Percentiles rank a stretch among this genome's conserved stretches.
phyloP scores from a whole-genome alignment of 2,888 invertebrate species.

The Arctia plantaginis region DNA sequence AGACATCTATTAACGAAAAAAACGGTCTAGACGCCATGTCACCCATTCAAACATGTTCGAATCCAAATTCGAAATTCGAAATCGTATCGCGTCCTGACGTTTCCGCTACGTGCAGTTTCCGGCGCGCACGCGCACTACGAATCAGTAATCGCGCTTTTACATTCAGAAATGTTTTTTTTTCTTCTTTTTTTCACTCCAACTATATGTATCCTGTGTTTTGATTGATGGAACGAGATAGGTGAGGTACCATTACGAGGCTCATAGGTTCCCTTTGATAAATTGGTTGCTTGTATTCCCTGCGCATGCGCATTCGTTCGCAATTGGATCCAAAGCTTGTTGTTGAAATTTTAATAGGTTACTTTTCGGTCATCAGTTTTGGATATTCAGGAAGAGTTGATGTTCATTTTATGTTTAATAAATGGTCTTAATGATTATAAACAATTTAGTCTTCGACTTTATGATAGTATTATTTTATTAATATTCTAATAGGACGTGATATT shows the following conservation, averaged over 20 bases:
- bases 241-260: constrained; percentile 72
- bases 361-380: constrained; percentile 32
- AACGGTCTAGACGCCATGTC: constrained; percentile 72
- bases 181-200: constrained; percentile 61
- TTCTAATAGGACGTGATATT: not conserved
- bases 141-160: constrained; percentile 78
- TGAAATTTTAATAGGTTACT: constrained; percentile 53
- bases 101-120: constrained; percentile 84
- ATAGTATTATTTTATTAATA: constrained; percentile 10
- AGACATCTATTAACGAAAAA: constrained; percentile 61
- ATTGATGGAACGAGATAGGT: constrained; percentile 79
- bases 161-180: constrained; percentile 59
- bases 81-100: constrained; percentile 86
- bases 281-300: constrained; percentile 71
- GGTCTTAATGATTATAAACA: constrained; percentile 18
- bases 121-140: constrained; percentile 77
- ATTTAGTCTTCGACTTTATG: constrained; percentile 15
- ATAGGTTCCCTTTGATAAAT: constrained; percentile 73
- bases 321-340: constrained; percentile 62
- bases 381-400: constrained; percentile 40
- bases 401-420: constrained; percentile 33
- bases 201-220: constrained; percentile 83
- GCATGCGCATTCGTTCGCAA: constrained; percentile 67
- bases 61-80: constrained; percentile 83
- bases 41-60: constrained; percentile 74